Conservation (phyloP, 2,797 vertebrate genomes). For the Lepidocolaptes lacrymiger region DNA sequence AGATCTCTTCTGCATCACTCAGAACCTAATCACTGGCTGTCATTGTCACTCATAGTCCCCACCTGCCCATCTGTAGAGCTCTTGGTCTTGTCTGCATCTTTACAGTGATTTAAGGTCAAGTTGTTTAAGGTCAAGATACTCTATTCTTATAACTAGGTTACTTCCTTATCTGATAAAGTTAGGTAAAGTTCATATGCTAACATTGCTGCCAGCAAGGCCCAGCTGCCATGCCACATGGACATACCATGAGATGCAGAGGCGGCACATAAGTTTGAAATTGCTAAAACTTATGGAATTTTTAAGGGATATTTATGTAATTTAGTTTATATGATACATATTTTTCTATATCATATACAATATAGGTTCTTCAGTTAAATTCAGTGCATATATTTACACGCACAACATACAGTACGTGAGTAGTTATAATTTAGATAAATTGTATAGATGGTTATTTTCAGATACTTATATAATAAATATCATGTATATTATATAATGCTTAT, state of each 20-base stretch:
- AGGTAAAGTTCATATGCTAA: neutral
- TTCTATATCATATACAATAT: neutral
- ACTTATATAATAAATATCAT: neutral
- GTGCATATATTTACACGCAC: neutral
- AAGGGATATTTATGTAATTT: neutral
- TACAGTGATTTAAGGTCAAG: neutral
- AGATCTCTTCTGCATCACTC: neutral
- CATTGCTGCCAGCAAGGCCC: neutral
- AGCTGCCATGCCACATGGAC: neutral
- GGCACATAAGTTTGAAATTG: neutral
- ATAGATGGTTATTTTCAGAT: neutral
- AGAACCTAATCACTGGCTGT: neutral
- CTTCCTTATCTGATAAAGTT: fast-evolving
- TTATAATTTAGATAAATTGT: neutral
- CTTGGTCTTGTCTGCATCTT: neutral
- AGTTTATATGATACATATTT: neutral
- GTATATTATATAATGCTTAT: neutral
- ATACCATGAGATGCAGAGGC: fast-evolving
- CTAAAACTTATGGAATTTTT: neutral
- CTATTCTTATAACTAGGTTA: neutral
- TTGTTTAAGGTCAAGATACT: neutral
- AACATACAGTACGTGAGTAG: neutral
- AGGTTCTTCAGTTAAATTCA: neutral
- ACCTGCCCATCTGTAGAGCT: neutral
- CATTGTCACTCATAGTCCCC: fast-evolving